Evolutionary conservation across 64 coral and sea anemone genomes (phyloP).

Genomic region (Acropora yongei): DNA sequence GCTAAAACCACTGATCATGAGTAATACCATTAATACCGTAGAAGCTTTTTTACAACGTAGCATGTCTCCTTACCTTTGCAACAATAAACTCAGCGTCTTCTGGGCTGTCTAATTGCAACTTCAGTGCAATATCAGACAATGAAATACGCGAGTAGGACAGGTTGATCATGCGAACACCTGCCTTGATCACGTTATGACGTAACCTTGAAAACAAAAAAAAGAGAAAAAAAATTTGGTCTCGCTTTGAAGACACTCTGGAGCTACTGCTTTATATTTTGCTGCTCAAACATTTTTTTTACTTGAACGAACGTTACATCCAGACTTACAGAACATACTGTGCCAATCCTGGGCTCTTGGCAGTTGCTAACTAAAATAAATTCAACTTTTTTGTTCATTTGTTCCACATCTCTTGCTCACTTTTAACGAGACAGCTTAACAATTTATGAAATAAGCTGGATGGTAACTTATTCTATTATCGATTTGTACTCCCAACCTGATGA

Average conservation of each 20-base stretch:
- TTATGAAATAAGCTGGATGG: too few species aligned
- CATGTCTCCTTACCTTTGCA: slow-evolving; percentile 74
- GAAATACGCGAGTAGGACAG: slow-evolving; percentile 95
- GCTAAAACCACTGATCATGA: neutral
- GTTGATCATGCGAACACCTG: slow-evolving; percentile 97
- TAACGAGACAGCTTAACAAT: too few species aligned
- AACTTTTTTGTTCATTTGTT: too few species aligned
- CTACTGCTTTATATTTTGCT: too few species aligned
- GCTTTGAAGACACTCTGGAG: too few species aligned
- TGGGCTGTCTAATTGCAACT: slow-evolving; percentile 96
- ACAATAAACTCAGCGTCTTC: slow-evolving; percentile 99
- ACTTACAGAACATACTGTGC: too few species aligned
- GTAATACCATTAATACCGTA: neutral
- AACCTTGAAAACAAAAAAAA: slow-evolving; percentile 45
- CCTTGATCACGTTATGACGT: slow-evolving; percentile 98
- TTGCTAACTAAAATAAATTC: too few species aligned
- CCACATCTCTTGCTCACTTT: too few species aligned
- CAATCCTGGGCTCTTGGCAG: too few species aligned
- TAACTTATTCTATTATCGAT: neutral
- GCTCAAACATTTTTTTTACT: too few species aligned
- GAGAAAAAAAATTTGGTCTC: too few species aligned
- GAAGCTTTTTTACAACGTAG: neutral
- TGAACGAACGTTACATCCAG: too few species aligned
- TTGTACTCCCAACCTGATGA: slow-evolving; percentile 71
- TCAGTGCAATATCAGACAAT: slow-evolving; percentile 88